Conservation (phyloP, 1,140 invertebrate species). For the Bombus balteatus region DNA sequence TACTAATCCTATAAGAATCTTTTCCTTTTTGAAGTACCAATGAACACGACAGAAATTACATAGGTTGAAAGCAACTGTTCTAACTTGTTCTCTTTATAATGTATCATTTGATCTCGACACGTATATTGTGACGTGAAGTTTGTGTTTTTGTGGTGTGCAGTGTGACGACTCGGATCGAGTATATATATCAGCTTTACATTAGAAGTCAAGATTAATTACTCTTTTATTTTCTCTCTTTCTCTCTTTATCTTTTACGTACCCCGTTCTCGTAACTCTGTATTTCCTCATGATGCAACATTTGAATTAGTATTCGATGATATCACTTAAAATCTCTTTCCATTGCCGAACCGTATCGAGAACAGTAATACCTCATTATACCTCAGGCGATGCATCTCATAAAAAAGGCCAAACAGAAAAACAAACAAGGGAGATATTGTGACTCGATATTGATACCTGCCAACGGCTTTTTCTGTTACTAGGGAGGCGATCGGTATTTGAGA, state of each 20-base stretch:
- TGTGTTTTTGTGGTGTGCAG: conserved; percentile 53
- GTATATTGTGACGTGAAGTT: conserved; percentile 11
- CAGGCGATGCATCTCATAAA: conserved; percentile 13
- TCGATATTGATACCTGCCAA: conserved; percentile 86
- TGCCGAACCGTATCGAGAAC: background rate
- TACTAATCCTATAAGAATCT: conserved; percentile 51
- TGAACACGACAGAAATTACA: background rate
- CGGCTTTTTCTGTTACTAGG: conserved; percentile 90
- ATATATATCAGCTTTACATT: conserved; percentile 4
- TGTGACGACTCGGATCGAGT: conserved; percentile 21
- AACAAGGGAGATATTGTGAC: conserved; percentile 43
- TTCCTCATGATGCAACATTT: conserved; percentile 18
- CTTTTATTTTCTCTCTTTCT: background rate
- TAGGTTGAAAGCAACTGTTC: background rate
- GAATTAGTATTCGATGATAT: background rate
- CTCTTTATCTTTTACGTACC: background rate
- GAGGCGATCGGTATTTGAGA: conserved; percentile 85
- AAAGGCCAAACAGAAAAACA: background rate
- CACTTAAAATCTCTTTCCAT: background rate
- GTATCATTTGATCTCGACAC: conserved; percentile 7
- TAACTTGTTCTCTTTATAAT: background rate
- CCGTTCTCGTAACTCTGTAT: background rate
- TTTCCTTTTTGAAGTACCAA: background rate
- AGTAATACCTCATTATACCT: background rate
- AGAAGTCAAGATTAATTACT: background rate